These are phyloP conservation scores for Chelon auratus DNA, from an alignment of 2,797 vertebrate genomes.

Conservation along the genomic window DNA sequence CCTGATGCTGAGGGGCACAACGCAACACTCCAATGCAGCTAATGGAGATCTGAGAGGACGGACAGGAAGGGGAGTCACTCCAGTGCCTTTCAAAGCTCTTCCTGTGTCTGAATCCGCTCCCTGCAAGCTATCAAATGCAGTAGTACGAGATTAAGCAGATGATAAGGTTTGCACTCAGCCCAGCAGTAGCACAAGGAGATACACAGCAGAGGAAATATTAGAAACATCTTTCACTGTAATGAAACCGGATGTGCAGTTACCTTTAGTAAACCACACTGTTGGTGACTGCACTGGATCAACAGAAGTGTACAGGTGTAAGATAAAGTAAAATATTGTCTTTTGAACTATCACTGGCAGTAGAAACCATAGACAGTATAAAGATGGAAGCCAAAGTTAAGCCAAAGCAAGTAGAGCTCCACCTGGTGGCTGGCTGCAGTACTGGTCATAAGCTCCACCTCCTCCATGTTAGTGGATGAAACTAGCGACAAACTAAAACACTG, in stretches of 20 bases:
- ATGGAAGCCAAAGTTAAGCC: too few species aligned
- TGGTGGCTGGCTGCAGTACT: too few species aligned
- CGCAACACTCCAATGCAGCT: constrained; percentile 40
- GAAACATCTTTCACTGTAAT: background rate
- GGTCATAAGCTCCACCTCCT: too few species aligned
- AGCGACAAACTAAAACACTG: too few species aligned
- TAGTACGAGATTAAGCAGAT: constrained; percentile 25
- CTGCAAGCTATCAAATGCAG: constrained; percentile 33
- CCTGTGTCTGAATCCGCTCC: constrained; percentile 40
- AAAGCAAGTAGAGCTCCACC: too few species aligned
- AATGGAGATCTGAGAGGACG: constrained; percentile 59
- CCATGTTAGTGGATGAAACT: too few species aligned
- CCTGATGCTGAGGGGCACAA: constrained; percentile 43
- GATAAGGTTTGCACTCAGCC: constrained; percentile 20
- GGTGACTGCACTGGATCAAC: too few species aligned
- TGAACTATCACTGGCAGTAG: too few species aligned
- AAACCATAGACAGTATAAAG: too few species aligned
- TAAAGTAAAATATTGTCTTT: too few species aligned
- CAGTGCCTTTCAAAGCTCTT: constrained; percentile 47
- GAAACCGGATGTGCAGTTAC: background rate
- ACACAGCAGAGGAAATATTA: constrained; percentile 11
- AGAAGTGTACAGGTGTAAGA: too few species aligned
- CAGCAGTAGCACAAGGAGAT: constrained; percentile 5
- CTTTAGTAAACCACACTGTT: too few species aligned
- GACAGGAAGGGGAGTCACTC: constrained; percentile 48